Evolutionary conservation across 2,888 invertebrate species (phyloP).

Genomic region (Caenorhabditis uteleia): DNA sequence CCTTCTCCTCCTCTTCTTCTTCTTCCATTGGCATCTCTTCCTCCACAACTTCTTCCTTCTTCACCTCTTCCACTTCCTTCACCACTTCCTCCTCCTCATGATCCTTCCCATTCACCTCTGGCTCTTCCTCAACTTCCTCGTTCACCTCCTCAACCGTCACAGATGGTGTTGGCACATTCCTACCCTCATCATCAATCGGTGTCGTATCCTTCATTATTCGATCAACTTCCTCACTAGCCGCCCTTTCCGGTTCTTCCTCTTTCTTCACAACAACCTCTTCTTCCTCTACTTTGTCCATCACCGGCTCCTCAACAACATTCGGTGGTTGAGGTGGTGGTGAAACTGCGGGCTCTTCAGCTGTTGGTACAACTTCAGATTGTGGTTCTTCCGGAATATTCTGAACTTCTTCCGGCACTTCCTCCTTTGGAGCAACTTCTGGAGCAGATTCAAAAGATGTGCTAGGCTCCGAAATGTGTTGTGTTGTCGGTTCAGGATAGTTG

Average conservation of each 20-base stretch:
- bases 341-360: neutral
- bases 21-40: conserved; percentile 9
- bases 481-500: no score
- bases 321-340: conserved; percentile 1
- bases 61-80: neutral
- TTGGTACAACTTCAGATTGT: neutral
- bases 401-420: neutral
- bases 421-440: conserved; percentile 1
- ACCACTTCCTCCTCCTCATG: conserved; percentile 5
- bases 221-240: conserved; percentile 8
- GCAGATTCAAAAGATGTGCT: no score
- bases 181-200: conserved; percentile 1
- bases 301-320: conserved; percentile 8
- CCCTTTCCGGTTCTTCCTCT: conserved; percentile 17
- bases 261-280: neutral
- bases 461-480: no score
- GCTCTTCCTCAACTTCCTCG: neutral
- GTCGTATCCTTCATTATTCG: conserved; percentile 7
- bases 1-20: conserved; percentile 7
- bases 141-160: conserved; percentile 4
- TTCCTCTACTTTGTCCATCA: conserved; percentile 9
- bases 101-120: conserved; percentile 5
- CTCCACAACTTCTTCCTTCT: neutral
- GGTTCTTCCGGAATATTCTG: conserved; percentile 1
- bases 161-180: conserved; percentile 1